Evolutionary conservation across 23 tunicate genomes (phyloP).

Genomic region (Aplidium turbinatum): DNA sequence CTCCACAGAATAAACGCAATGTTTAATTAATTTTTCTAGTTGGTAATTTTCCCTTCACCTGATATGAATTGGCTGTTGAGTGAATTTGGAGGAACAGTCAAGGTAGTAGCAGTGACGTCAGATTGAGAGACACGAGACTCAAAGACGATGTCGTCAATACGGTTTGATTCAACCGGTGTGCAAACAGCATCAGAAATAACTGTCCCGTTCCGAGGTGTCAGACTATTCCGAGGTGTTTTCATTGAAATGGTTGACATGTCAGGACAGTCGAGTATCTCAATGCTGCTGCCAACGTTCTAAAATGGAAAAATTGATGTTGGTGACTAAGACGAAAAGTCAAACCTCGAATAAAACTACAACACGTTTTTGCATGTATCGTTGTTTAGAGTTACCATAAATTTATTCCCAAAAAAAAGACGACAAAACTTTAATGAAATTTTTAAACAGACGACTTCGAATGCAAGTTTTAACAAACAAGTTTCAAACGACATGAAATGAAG

Average conservation of each 20-base stretch:
- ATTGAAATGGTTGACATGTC: constrained; percentile 85
- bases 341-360: too few relatives aligned
- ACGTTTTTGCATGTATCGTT: too few relatives aligned
- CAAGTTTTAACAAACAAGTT: too few relatives aligned
- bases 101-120: constrained; percentile 45
- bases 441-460: too few relatives aligned
- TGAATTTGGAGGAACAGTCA: constrained; percentile 85
- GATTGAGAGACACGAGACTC: constrained; percentile 7
- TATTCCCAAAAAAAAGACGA: too few relatives aligned
- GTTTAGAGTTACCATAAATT: too few relatives aligned
- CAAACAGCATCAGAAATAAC: background rate
- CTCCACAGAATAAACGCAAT: too few relatives aligned
- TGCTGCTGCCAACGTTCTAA: constrained; percentile 47
- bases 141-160: constrained; percentile 35
- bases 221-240: background rate
- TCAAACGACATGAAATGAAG: too few relatives aligned
- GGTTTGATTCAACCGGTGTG: constrained; percentile 13
- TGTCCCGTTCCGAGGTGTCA: too few relatives aligned
- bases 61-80: constrained; percentile 91
- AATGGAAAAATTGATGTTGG: background rate
- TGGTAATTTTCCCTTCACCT: constrained; percentile 48
- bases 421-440: too few relatives aligned
- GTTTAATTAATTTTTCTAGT: too few relatives aligned
- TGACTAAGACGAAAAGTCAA: too few relatives aligned
- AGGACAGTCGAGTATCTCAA: constrained; percentile 58